Percentiles rank a stretch among this genome's conserved stretches.
Evolutionary conservation across 2,113 vertebrate species (phyloP).

Genomic region (Centropus bengalensis): DNA sequence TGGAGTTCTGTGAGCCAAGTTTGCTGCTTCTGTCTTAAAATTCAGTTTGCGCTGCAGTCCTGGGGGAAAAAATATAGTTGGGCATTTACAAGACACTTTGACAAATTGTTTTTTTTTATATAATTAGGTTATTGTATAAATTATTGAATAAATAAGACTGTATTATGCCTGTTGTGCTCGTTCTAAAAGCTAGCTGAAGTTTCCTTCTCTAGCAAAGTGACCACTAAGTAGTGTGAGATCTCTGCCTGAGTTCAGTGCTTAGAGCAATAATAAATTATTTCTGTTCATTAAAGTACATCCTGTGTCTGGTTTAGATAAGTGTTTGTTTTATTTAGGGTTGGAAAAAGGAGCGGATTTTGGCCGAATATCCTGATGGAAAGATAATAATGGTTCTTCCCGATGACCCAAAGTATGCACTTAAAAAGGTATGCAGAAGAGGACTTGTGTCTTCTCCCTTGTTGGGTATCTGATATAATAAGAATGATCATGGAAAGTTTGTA

Average conservation of each 20-base stretch:
- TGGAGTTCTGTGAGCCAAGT: conserved; percentile 55
- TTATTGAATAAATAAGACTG: background rate
- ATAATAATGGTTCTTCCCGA: conserved; percentile 98
- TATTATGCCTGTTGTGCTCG: conserved; percentile 5
- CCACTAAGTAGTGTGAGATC: conserved; percentile 14
- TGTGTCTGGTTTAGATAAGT: conserved; percentile 57
- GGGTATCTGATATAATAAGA: background rate
- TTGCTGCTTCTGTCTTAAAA: conserved; percentile 38
- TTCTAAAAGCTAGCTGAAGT: conserved; percentile 57
- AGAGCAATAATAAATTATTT: background rate
- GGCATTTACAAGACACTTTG: conserved; percentile 24
- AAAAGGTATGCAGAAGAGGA: conserved; percentile 84
- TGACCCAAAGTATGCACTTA: conserved; percentile 97
- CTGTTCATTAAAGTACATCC: conserved; percentile 3
- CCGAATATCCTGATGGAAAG: conserved; percentile 96
- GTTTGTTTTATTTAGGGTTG: conserved; percentile 85
- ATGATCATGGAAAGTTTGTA: background rate
- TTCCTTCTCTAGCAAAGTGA: conserved; percentile 45
- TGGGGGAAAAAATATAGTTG: conserved; percentile 19
- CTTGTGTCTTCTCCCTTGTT: background rate
- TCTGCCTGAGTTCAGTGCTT: conserved; percentile 18
- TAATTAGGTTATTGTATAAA: background rate
- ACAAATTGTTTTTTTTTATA: conserved; percentile 34
- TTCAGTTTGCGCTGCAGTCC: conserved; percentile 15
- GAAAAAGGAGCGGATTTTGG: conserved; percentile 98